A percentile compares a stretch with the other conserved stretches of the same genome.
phyloP scores from a whole-genome alignment of 2,797 vertebrate genomes.

The Rachycentron canadum region DNA sequence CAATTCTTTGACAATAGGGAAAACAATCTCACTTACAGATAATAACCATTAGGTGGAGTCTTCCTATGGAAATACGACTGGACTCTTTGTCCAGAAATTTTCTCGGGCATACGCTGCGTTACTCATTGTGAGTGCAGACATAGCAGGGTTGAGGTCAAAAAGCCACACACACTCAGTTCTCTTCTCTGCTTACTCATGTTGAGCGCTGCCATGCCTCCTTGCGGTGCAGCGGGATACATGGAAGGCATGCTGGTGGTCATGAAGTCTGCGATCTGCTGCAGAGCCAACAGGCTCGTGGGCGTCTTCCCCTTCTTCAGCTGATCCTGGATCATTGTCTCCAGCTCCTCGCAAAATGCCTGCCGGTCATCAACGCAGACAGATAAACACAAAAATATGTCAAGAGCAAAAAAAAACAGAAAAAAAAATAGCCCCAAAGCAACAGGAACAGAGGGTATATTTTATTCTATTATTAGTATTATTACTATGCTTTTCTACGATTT shows the following conservation, averaged over 20 bases:
- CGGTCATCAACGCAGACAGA: background rate
- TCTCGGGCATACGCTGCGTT: conserved; percentile 31
- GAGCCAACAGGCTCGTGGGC: conserved; percentile 94
- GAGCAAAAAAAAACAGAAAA: background rate
- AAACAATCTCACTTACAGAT: background rate
- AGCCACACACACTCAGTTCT: conserved; percentile 5
- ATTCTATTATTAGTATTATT: background rate
- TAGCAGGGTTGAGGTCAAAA: conserved; percentile 43
- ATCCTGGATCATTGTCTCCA: conserved; percentile 99
- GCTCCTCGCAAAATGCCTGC: conserved; percentile 98
- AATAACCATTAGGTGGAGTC: background rate
- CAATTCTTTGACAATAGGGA: background rate
- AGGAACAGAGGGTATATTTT: background rate
- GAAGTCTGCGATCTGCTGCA: conserved; percentile 99
- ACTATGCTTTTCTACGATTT: background rate
- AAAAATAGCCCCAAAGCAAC: background rate
- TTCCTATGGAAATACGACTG: conserved; percentile 14
- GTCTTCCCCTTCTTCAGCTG: conserved; percentile 98
- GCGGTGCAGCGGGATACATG: conserved; percentile 95
- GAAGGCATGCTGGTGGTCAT: conserved; percentile 96
- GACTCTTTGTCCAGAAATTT: conserved; percentile 43
- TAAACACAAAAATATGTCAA: background rate
- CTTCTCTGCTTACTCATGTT: conserved; percentile 95
- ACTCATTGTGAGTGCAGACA: conserved; percentile 37
- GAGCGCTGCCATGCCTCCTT: conserved; percentile 97